phyloP scores from a whole-genome alignment of 2,888 invertebrate species.

The Galerucella pusilla region DNA sequence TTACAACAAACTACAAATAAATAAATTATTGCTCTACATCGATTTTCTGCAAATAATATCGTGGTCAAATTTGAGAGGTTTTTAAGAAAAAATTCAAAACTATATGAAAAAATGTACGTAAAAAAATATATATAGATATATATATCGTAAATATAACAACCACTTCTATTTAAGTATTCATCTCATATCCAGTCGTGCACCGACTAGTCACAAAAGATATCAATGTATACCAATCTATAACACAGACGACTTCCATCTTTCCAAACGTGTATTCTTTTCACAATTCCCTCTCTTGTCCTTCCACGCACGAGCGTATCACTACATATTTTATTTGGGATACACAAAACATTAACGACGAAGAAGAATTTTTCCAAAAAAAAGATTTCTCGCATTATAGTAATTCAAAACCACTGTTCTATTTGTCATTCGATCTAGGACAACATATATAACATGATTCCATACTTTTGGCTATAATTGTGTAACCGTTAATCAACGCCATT shows the following conservation, averaged over 20 bases:
- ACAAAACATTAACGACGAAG: too few species aligned
- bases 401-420: too few species aligned
- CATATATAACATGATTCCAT: too few species aligned
- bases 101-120: not conserved
- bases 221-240: slow-evolving; percentile 54
- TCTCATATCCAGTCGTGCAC: slow-evolving; percentile 16
- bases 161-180: slow-evolving; percentile 34
- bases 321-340: slow-evolving; percentile 3
- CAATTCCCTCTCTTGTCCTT: slow-evolving; percentile 49
- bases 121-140: not conserved
- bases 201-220: slow-evolving; percentile 37
- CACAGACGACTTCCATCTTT: slow-evolving; percentile 46
- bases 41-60: too few species aligned
- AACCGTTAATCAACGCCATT: too few species aligned
- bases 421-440: too few species aligned
- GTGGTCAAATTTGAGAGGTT: too few species aligned
- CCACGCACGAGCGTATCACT: slow-evolving; percentile 51
- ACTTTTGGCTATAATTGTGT: too few species aligned
- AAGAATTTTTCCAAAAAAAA: not conserved
- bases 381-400: too few species aligned
- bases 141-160: not conserved
- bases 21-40: too few species aligned
- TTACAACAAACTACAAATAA: too few species aligned
- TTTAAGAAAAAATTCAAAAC: too few species aligned
- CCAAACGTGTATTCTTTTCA: slow-evolving; percentile 55